Evolutionary conservation across 2,888 invertebrate genomes (phyloP), one percentile per base, ranked within the genome.

Genomic region (Venusia cambrica): DNA sequence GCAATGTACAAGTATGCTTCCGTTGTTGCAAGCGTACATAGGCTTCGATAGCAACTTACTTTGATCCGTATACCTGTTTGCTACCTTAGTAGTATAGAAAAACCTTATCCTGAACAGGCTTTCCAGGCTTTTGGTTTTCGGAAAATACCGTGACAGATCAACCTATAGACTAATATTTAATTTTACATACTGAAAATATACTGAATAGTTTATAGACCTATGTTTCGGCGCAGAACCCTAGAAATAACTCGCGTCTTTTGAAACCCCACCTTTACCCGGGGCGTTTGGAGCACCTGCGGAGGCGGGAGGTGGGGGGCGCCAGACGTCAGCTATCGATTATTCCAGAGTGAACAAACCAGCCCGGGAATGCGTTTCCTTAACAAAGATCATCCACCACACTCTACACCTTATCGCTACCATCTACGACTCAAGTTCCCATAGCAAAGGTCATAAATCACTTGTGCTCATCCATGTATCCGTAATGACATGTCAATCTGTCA

Each of bases 281-380:
- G 58, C 55, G 62, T 55, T 57, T 58, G 66, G 71, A 27, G 62
- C 63, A 78, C 76, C 78, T 78, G 74, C 57, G 65, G n/a, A n/a
- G n/a, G n/a, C n/a, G n/a, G n/a, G n/a, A n/a, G n/a, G n/a, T 65
- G 62, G 59, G 60, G 67, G 66, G 57, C 62, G 70, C 83, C 85
- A 85, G 85, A 85, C 85, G 85, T 84, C 84, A 83, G 77, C 70
- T 85, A 85, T 85, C 84, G 85, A 85, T 85, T 85, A 84, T 85
- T 84, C 73, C 80, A 80, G 81, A 79, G 76, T 73, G 81, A 80
- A 77, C 73, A 74, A 71, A 71, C 69, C 70, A 63, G 62, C 66
- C 69, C 66, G 25, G 67, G 71, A 70, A 70, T 65, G 72, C 63
- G 60, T 65, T 77, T 73, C 72, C 72, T 69, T 66, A 59, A 58